Base-by-base conservation (phyloP, 2,797 vertebrate species). In the Gorsachius magnificus region DNA sequence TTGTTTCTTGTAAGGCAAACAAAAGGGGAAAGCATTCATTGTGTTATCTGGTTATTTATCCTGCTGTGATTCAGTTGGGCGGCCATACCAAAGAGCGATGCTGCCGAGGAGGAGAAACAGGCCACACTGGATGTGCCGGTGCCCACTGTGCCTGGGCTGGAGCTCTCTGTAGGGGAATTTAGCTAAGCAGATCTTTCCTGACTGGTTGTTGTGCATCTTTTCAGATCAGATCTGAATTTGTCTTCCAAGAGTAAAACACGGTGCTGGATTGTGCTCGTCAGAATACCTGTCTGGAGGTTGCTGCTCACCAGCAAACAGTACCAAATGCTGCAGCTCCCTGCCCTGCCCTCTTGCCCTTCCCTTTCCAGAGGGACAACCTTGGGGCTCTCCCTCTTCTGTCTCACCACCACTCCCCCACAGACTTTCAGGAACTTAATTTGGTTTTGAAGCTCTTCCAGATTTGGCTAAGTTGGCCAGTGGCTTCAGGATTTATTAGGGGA, bases 391-490 rank as follows among this genome's bases (percentile, higher is more conserved):
- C 33, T 82, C 9, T 69, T 71, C 66, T 86, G 5, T 66, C 53
- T 75, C 11, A 18, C 16, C 24, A 66, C 45, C 25, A 38, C 31
- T 75, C 24, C 41, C 7, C 29, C 0, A 0, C 24, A 68, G 48
- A 61, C 50, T 57, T 83, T 21, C 33, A 78, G 54, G 36, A 86
- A 79, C 36, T 43, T 80, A 53, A 60, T 60, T 83, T 88, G 45
- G 10, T 83, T 93, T 75, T 75, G n/a, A 88, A 86, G 13, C 11
- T 81, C n/a, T 81, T 89, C 69, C 74, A 79, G 50, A 24, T 94
- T 76, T 83, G 70, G 26, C n/a, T 78, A 41, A 69, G 13, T 75
- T 91, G 45, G 14, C n/a, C 24, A 33, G 45, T 53, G 60, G 13
- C 64, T 77, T 92, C 56, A 66, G 17, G 22, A 78, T 10, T 83